phyloP scores from a whole-genome alignment of 2,888 invertebrate species.

The Calameuta filiformis region DNA sequence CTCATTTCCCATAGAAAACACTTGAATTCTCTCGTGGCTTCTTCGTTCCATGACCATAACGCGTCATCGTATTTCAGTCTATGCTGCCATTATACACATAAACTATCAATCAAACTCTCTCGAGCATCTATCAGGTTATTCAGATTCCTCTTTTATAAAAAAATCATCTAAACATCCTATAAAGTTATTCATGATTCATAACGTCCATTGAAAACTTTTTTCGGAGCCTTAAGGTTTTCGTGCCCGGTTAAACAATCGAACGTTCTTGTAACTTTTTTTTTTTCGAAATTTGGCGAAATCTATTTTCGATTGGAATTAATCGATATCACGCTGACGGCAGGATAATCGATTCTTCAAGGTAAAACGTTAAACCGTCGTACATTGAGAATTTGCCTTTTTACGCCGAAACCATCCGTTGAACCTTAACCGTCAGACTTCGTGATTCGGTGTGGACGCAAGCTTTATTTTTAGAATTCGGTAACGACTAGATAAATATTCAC shows the following conservation, averaged over 20 bases:
- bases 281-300: neutral
- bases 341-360: neutral
- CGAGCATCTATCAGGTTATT: neutral
- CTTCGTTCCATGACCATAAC: neutral
- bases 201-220: neutral
- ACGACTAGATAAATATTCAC: neutral
- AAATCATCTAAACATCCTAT: neutral
- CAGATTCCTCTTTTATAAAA: neutral
- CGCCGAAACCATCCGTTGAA: neutral
- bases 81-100: neutral
- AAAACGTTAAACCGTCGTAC: neutral
- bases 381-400: neutral
- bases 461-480: neutral
- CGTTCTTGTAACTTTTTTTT: neutral
- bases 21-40: neutral
- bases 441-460: neutral
- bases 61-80: neutral
- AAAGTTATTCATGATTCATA: neutral
- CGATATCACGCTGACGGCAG: neutral
- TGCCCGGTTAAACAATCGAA: neutral
- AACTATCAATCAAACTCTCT: neutral
- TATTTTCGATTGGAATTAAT: neutral
- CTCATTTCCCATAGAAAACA: conserved; percentile 14
- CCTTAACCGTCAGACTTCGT: neutral
- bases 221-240: neutral